A percentile compares a stretch with the other conserved stretches of the same genome.
phyloP scores from a whole-genome alignment of 2,888 invertebrate species.

The Cremastinae sp. region DNA sequence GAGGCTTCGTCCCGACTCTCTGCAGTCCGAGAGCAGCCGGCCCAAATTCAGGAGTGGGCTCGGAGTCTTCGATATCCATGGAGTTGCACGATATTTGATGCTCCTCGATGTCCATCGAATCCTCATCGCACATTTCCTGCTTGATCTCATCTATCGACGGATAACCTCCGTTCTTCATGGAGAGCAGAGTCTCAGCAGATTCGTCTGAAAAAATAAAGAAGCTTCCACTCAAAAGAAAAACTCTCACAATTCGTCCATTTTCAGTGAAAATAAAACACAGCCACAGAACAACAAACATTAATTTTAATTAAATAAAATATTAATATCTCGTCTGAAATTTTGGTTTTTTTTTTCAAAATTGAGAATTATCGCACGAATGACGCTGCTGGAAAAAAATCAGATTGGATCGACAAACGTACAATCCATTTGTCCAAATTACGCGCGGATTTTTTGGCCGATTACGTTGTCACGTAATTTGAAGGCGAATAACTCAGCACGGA shows the following conservation, averaged over 20 bases:
- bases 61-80: slow-evolving; percentile 84
- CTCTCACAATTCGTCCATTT: background rate
- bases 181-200: slow-evolving; percentile 82
- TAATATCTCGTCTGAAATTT: too few species aligned
- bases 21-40: slow-evolving; percentile 91
- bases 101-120: slow-evolving; percentile 84
- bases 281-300: background rate
- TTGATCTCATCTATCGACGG: slow-evolving; percentile 71
- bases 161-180: slow-evolving; percentile 83
- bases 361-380: background rate
- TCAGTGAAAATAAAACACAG: too few species aligned
- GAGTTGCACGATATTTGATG: slow-evolving; percentile 75
- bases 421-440: slow-evolving; percentile 75
- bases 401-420: slow-evolving; percentile 76
- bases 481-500: slow-evolving; percentile 23
- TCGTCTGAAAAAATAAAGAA: slow-evolving; percentile 79
- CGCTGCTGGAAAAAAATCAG: slow-evolving; percentile 28
- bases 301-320: slow-evolving; percentile 12
- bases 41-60: slow-evolving; percentile 86
- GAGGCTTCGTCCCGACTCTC: slow-evolving; percentile 89
- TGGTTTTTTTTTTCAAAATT: background rate
- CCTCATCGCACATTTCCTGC: slow-evolving; percentile 74
- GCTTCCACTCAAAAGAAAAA: background rate
- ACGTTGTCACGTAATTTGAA: slow-evolving; percentile 11
- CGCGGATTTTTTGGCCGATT: slow-evolving; percentile 28